Percentiles rank a stretch among this genome's conserved stretches.
Conservation (phyloP, 2,113 vertebrate genomes). For the Bathybates hornii region DNA sequence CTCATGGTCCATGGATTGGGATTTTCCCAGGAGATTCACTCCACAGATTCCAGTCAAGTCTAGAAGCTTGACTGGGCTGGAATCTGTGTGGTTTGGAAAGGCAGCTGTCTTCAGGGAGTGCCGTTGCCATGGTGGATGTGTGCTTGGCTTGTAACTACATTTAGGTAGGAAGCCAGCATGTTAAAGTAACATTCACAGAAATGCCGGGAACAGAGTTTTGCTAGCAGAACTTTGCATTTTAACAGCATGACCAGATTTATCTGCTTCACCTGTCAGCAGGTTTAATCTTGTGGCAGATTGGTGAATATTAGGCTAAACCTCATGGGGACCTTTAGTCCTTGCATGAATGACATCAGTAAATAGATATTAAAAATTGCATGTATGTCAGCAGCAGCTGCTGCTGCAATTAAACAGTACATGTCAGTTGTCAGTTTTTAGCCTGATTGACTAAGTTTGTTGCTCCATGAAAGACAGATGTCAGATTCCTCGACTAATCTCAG, state of each 20-base stretch:
- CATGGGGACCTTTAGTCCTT: not conserved
- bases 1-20: not conserved
- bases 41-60: not conserved
- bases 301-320: not conserved
- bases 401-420: not conserved
- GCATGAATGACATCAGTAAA: not conserved
- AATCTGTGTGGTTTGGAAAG: not conserved
- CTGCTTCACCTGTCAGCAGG: not conserved
- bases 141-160: not conserved
- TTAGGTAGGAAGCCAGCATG: not conserved
- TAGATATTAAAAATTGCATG: not conserved
- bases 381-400: conserved; percentile 12
- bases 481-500: conserved; percentile 11
- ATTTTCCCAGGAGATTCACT: not conserved
- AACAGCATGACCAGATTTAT: not conserved
- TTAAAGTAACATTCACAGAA: not conserved
- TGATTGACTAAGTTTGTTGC: not conserved
- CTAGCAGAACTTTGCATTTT: not conserved
- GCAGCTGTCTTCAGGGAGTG: not conserved
- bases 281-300: not conserved
- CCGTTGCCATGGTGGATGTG: not conserved
- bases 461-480: conserved; percentile 11
- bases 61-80: not conserved
- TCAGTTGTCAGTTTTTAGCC: not conserved
- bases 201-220: not conserved